Evolutionary conservation across 2,797 vertebrate species (phyloP).

Genomic region (Glossophaga mutica): DNA sequence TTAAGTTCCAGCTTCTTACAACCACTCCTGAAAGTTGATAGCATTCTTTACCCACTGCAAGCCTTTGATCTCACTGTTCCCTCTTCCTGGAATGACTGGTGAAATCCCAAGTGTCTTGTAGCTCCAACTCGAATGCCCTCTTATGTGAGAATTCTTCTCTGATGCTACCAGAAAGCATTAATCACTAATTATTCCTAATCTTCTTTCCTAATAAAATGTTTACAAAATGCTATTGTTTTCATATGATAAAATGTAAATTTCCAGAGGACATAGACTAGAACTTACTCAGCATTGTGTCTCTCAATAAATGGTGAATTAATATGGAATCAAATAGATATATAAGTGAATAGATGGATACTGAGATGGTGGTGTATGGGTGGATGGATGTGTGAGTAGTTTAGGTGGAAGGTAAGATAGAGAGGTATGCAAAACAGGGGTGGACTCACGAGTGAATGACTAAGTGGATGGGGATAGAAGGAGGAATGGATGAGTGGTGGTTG

Average conservation of each 20-base stretch:
- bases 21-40: background rate
- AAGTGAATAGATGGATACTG: background rate
- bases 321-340: background rate
- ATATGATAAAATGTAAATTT: background rate
- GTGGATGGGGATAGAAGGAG: background rate
- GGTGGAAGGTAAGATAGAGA: background rate
- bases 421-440: background rate
- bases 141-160: background rate
- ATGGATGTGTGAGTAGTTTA: background rate
- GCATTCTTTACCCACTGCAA: background rate
- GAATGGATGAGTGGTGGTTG: background rate
- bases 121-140: background rate
- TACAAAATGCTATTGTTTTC: conserved; percentile 24
- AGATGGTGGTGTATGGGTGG: background rate
- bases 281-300: background rate
- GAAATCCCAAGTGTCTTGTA: background rate
- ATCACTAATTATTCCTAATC: background rate
- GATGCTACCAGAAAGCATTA: background rate
- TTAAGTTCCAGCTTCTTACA: background rate
- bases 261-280: background rate
- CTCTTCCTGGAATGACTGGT: background rate
- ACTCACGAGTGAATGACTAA: background rate
- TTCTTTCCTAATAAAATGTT: background rate
- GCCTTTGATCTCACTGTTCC: background rate
- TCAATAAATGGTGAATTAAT: background rate